Conservation (phyloP, 2,888 invertebrate genomes). For the Drosophila vallismaia region DNA sequence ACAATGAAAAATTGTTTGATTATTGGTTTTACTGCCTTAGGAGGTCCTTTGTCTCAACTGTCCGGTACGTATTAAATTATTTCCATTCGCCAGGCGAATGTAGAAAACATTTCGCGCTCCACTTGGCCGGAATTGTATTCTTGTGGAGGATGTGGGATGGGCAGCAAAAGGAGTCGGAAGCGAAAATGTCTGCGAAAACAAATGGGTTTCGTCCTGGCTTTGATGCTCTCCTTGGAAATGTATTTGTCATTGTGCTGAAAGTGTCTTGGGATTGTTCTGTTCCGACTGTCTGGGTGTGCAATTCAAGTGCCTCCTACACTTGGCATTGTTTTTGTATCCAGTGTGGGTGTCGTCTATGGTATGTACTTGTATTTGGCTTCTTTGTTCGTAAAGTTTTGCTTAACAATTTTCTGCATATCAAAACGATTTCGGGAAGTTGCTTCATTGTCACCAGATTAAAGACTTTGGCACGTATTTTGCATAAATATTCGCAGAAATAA, state of each 20-base stretch:
- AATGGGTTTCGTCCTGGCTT: conserved; percentile 37
- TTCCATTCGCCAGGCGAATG: conserved; percentile 32
- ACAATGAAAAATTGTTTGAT: neutral
- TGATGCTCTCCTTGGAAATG: conserved; percentile 52
- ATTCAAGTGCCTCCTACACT: conserved; percentile 50
- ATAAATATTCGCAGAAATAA: conserved; percentile 71
- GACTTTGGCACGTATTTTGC: conserved; percentile 74
- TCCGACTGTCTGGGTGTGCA: conserved; percentile 34
- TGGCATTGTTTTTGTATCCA: conserved; percentile 61
- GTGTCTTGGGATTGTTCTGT: conserved; percentile 53
- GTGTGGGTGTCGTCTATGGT: conserved; percentile 18
- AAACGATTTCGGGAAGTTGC: conserved; percentile 58
- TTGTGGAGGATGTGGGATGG: conserved; percentile 26
- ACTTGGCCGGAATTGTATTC: conserved; percentile 33
- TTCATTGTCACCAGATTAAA: conserved; percentile 57
- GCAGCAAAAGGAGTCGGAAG: conserved; percentile 28
- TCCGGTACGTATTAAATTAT: conserved; percentile 33
- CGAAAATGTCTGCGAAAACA: conserved; percentile 48
- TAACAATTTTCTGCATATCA: conserved; percentile 75
- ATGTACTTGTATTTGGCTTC: conserved; percentile 13
- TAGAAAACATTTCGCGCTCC: conserved; percentile 25
- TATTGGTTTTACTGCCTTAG: neutral
- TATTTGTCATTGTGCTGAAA: conserved; percentile 67
- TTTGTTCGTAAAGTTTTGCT: conserved; percentile 62
- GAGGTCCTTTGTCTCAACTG: conserved; percentile 25